phyloP scores from a whole-genome alignment of 2,888 invertebrate species.

The Polia nebulosa region DNA sequence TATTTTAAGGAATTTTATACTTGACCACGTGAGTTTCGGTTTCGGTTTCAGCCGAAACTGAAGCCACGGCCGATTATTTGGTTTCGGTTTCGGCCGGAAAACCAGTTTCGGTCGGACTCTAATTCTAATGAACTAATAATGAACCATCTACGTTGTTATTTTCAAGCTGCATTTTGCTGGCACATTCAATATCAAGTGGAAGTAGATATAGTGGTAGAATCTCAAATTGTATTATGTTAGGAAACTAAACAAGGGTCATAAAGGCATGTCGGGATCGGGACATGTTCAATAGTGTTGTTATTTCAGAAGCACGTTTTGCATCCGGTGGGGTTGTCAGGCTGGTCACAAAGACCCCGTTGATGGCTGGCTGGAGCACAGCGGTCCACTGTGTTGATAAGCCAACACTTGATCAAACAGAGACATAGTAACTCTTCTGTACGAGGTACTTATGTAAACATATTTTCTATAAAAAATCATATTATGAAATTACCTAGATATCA shows the following conservation, averaged over 20 bases:
- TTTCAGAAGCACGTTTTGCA: constrained; percentile 68
- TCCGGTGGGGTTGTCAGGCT: constrained; percentile 81
- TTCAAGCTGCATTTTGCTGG: background rate
- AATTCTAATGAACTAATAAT: background rate
- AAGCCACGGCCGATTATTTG: no score
- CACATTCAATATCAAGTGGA: background rate
- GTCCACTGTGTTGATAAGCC: constrained; percentile 80
- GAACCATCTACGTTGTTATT: background rate
- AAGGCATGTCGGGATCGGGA: constrained; percentile 57
- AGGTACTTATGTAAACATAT: constrained; percentile 42
- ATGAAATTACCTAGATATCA: background rate
- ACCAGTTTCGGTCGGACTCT: no score
- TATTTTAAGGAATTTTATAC: no score
- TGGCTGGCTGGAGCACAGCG: constrained; percentile 71
- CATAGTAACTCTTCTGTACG: constrained; percentile 63
- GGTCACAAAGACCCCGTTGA: constrained; percentile 79
- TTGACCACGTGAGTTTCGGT: no score
- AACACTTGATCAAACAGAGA: constrained; percentile 88
- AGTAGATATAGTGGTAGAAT: background rate
- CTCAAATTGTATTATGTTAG: background rate
- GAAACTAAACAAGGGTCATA: constrained; percentile 35
- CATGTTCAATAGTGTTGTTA: constrained; percentile 63
- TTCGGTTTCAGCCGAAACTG: no score
- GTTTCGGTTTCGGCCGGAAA: no score
- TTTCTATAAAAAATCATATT: constrained; percentile 26